Evolutionary conservation across 1,140 invertebrate species (phyloP).

Genomic region (Camponotus vicinus): DNA sequence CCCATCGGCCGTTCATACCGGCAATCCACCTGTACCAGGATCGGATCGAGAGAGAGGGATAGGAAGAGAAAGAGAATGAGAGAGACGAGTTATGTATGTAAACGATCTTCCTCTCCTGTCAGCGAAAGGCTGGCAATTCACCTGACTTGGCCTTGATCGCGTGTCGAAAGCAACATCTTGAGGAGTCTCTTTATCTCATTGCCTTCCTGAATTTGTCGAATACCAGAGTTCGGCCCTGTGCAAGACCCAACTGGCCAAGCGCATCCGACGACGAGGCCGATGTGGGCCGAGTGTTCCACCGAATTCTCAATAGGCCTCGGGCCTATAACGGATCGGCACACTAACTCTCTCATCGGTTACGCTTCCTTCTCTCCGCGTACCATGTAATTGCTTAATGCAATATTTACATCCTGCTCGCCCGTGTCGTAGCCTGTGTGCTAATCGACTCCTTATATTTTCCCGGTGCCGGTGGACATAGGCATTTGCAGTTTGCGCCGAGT

Average conservation of each 20-base stretch:
- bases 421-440: constrained; percentile 36
- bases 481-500: not conserved
- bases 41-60: constrained; percentile 35
- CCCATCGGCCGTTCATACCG: constrained; percentile 26
- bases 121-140: constrained; percentile 62
- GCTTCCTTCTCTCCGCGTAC: constrained; percentile 40
- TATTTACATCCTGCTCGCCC: constrained; percentile 44
- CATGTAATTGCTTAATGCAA: constrained; percentile 64
- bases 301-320: constrained; percentile 82
- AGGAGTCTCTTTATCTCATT: not conserved
- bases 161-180: constrained; percentile 24
- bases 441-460: constrained; percentile 48
- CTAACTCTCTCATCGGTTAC: constrained; percentile 78
- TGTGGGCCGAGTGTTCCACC: constrained; percentile 79
- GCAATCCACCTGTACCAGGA: constrained; percentile 63
- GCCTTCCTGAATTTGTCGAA: not conserved
- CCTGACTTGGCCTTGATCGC: constrained; percentile 50
- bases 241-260: not conserved
- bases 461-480: not conserved
- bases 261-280: constrained; percentile 49
- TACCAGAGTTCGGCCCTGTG: constrained; percentile 37
- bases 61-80: not conserved
- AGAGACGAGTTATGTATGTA: not conserved
- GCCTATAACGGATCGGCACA: constrained; percentile 83
- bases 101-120: constrained; percentile 47